phyloP scores from a whole-genome alignment of 1,140 invertebrate genomes.

The Hycleus phaleratus region DNA sequence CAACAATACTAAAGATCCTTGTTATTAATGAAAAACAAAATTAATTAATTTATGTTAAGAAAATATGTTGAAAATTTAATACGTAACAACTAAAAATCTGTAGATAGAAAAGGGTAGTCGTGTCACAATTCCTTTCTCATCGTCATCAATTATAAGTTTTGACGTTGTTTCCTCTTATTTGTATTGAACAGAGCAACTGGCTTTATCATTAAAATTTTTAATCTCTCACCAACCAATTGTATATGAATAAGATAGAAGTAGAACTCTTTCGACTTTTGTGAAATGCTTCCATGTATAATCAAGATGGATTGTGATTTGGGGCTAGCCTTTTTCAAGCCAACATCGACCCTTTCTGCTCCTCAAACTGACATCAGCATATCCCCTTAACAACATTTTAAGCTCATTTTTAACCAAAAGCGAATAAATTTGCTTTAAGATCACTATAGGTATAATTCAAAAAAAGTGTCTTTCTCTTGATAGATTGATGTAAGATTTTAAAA shows the following conservation, averaged over 20 bases:
- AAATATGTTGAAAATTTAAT: not conserved
- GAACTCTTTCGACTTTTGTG: no score
- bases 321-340: slow-evolving; percentile 26
- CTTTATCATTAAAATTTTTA: no score
- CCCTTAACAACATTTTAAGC: slow-evolving; percentile 26
- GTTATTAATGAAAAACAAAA: not conserved
- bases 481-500: no score
- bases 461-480: slow-evolving; percentile 1
- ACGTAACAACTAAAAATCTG: slow-evolving; percentile 4
- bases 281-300: slow-evolving; percentile 32
- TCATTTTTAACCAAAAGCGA: slow-evolving; percentile 33
- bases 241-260: no score
- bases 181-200: no score
- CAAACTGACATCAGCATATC: no score
- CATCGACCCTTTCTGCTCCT: no score
- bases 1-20: not conserved
- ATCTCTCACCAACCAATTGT: no score
- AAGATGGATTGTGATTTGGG: slow-evolving; percentile 36
- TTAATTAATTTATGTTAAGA: not conserved
- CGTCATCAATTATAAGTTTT: no score
- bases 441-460: slow-evolving; percentile 20
- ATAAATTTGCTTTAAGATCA: slow-evolving; percentile 33
- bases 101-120: not conserved
- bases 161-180: no score
- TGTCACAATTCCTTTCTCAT: no score